A percentile compares a stretch with the other conserved stretches of the same genome.
phyloP scores from a whole-genome alignment of 1,140 invertebrate species.

The Melanaphis sacchari region DNA sequence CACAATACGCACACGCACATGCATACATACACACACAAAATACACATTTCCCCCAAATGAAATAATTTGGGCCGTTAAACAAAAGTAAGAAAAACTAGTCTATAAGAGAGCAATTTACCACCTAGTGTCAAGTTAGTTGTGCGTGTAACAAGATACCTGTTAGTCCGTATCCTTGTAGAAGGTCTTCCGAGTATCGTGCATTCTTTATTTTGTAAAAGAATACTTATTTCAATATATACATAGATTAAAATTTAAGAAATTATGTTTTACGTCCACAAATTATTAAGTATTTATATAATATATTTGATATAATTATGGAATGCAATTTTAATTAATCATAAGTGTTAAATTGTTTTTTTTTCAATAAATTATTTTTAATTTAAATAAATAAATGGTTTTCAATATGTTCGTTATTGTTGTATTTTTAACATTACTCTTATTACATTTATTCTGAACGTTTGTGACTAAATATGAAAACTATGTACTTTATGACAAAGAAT shows the following conservation, averaged over 20 bases:
- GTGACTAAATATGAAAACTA: neutral
- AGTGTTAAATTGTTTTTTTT: slow-evolving; percentile 12
- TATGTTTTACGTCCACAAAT: neutral
- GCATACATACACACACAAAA: neutral
- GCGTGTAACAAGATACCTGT: slow-evolving; percentile 54
- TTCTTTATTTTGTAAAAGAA: neutral
- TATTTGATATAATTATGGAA: neutral
- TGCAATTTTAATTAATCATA: neutral
- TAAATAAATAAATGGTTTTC: neutral
- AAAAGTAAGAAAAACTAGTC: slow-evolving; percentile 57
- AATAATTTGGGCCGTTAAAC: slow-evolving; percentile 46
- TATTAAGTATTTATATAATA: neutral
- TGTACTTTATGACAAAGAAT: neutral
- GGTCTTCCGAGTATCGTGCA: slow-evolving; percentile 22
- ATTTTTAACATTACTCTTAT: neutral
- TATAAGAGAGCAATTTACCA: slow-evolving; percentile 45
- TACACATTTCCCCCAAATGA: slow-evolving; percentile 46
- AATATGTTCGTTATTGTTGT: neutral
- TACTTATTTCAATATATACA: neutral
- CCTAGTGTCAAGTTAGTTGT: slow-evolving; percentile 52
- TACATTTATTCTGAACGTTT: neutral
- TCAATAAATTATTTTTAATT: slow-evolving; percentile 18
- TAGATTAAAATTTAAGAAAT: neutral
- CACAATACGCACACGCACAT: neutral
- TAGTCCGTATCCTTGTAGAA: slow-evolving; percentile 43